Base-by-base conservation (phyloP, 2,888 invertebrate genomes). In the Salpingus planirostris region DNA sequence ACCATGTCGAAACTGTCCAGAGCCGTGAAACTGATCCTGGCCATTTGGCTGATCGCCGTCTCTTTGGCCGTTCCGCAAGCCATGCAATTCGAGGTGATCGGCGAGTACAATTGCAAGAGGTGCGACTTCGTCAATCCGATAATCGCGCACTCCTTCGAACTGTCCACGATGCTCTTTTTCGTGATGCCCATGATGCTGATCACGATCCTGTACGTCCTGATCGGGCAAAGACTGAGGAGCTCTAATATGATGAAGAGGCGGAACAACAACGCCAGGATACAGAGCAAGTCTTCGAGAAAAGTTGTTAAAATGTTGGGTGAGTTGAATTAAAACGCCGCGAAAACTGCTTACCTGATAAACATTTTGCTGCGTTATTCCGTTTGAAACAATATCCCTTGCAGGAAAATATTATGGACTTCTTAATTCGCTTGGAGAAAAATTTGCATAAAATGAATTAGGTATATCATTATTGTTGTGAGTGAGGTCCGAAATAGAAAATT, bases 1-100 rank as follows among this genome's bases (percentile, higher is more conserved):
- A 86, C 86, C 38, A 83, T 89, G 78, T 89, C 90, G 3, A 88
- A 88, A 53, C 66, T 92, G 22, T 81, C 87, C 10, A 71, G 93
- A 15, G 91, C 88, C 6, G 71, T 86, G 33, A 83, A 82, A 55
- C 78, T 87, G 49, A 85, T 93, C 22, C 60, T 87, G 12, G 65
- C 76, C 23, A 76, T 92, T 41, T 95, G 93, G 93, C 56, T 85
- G 29, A 65, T 79, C 1, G 81, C 90, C 0, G 63, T 89, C 44
- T 68, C 76, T 39, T 64, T 82, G 50, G 87, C 86, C 0, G 65
- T 83, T 24, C 86, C 86, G 0, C 83, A 83, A 56, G 85, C 76
- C 1, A 49, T 70, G 13, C 70, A 70, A 24, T 65, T 69, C 24
- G 67, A 68, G 0, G 58, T 72, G 1, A 55, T 59, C 2, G 58